Base-by-base conservation (phyloP, 30 jellyfish, hydroid and myxozoan genomes). In the Clytia hemisphaerica region DNA sequence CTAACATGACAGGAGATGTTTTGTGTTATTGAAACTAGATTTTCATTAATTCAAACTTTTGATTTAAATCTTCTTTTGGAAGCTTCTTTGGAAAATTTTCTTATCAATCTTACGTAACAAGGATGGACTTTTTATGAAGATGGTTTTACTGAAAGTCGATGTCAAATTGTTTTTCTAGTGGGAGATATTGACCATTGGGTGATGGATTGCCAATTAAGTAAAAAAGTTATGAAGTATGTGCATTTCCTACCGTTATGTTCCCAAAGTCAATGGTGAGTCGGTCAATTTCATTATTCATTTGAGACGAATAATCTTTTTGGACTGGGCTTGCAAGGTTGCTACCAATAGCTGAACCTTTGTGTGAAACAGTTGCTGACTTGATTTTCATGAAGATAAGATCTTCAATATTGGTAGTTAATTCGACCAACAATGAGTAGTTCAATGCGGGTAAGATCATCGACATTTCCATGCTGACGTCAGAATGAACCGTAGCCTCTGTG, bases 251-350 rank as follows among this genome's bases (percentile, higher is more conserved):
- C 87, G 48, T 46, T 19, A 83, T 27, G 30, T 40, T 67, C 1
- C 95, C 95, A 49, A 83, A 77, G 46, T 83, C 81, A 34, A 83
- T 48, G 27, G 74, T 76, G 24, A 67, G 92, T 37, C 92, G 67
- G 48, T 83, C 95, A 40, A 32, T 46, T 35, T 57, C 66, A 4
- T 74, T 73, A 63, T 68, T 73, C 63, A 58, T 70, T 45, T 61
- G 69, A 0, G 92, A 74, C 6, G 95, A 67, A 42, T 36, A 44
- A 37, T 58, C 60, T 53, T 35, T 14, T 7, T 35, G 22, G 26
- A 26, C 61, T 0, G 81, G 76, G 4, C 74, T 31, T 19, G 83
- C 80, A 1, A 92, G 92, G 55, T 83, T 74, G 75, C 76, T 67
- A 59, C 47, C 19, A 4, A 83, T 73, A 28, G 33, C 45, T 28